Conservation (phyloP, 2,113 vertebrate species). For the Anguilla japonica region DNA sequence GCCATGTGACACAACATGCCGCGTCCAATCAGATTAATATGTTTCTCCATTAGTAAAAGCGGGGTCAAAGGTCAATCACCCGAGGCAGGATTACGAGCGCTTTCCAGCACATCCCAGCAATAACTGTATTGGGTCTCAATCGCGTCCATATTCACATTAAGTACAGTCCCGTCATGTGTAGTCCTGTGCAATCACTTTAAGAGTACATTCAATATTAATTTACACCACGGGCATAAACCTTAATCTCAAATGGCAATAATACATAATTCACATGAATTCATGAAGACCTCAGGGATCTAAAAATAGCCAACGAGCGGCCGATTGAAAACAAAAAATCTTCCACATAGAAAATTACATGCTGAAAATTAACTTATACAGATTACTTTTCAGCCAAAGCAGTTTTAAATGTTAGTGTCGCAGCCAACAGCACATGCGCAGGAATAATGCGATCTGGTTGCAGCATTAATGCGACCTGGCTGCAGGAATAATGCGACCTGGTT, state of each 20-base stretch:
- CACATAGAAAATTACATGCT: not conserved
- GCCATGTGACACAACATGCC: not conserved
- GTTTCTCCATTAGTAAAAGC: not conserved
- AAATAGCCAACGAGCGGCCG: not conserved
- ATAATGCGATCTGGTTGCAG: not conserved
- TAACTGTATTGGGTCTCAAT: not conserved
- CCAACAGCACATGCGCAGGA: not conserved
- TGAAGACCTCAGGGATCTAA: not conserved
- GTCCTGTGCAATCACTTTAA: not conserved
- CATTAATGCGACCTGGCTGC: too few relatives aligned
- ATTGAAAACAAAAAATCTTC: not conserved
- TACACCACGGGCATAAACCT: not conserved
- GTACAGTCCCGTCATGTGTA: not conserved
- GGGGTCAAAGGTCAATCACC: not conserved
- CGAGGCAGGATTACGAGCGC: not conserved
- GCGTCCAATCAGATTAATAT: not conserved
- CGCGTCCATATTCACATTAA: not conserved
- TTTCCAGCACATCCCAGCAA: not conserved
- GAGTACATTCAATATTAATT: not conserved
- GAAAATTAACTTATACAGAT: not conserved
- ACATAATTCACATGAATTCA: not conserved
- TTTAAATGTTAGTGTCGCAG: not conserved
- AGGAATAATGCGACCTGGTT: not conserved
- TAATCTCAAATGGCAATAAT: conserved; percentile 1
- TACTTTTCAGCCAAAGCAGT: not conserved